These are phyloP conservation scores for Labia minor DNA, from an alignment of 2,888 invertebrate genomes.

Conservation along the genomic window DNA sequence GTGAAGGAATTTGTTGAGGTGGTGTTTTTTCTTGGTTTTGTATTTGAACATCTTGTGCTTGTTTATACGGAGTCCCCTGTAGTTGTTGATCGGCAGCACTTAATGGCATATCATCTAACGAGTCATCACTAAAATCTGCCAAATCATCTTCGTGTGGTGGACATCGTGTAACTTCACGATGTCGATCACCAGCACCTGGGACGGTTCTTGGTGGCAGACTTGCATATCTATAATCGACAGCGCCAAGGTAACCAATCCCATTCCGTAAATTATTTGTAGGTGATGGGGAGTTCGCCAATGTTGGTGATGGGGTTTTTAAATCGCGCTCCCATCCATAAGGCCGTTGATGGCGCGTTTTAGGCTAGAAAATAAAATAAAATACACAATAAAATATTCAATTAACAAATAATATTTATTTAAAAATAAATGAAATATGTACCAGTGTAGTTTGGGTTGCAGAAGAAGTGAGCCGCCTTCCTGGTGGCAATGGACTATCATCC, in stretches of 20 bases:
- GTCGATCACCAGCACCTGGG: slow-evolving; percentile 61
- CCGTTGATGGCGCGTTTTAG: slow-evolving; percentile 62
- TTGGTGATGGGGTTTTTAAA: background rate
- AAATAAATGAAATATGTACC: too few relatives aligned
- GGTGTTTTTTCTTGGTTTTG: slow-evolving; percentile 55
- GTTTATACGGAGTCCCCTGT: slow-evolving; percentile 31
- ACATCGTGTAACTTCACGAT: slow-evolving; percentile 56
- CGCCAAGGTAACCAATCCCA: slow-evolving; percentile 37
- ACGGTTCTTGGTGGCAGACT: slow-evolving; percentile 59
- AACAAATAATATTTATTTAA: background rate
- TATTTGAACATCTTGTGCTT: slow-evolving; percentile 30
- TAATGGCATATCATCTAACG: slow-evolving; percentile 27
- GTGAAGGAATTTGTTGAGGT: slow-evolving; percentile 42
- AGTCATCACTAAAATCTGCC: slow-evolving; percentile 29
- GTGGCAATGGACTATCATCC: background rate
- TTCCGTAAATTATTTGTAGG: slow-evolving; percentile 42
- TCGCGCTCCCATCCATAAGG: slow-evolving; percentile 57
- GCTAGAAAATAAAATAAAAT: slow-evolving; percentile 41
- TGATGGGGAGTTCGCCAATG: background rate
- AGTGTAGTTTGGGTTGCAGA: slow-evolving; percentile 69
- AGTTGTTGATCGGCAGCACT: slow-evolving; percentile 34
- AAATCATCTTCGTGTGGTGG: slow-evolving; percentile 39
- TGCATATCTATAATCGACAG: slow-evolving; percentile 34
- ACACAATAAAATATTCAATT: background rate
- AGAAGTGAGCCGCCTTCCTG: slow-evolving; percentile 23